Percentiles rank a stretch among this genome's conserved stretches.
Conservation (phyloP, 35 echinoderm and acorn worm species). For the Heliocidaris erythrogramma region DNA sequence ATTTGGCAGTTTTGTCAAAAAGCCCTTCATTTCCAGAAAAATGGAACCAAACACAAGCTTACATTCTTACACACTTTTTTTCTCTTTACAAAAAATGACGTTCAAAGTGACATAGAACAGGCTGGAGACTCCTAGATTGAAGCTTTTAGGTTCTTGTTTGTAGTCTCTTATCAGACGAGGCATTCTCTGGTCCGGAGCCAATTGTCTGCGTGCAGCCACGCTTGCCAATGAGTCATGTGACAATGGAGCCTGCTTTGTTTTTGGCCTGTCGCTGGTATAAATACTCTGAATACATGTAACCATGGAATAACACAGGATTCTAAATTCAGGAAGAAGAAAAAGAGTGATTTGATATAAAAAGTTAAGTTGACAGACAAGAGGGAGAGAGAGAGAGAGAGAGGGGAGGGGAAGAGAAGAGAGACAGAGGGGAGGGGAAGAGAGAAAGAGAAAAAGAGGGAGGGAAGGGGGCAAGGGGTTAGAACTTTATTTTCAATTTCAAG, state of each 20-base stretch:
- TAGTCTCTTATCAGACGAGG: not conserved
- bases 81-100: not conserved
- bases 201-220: constrained; percentile 16
- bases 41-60: no score
- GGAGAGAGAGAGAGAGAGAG: not conserved
- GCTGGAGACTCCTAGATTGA: not conserved
- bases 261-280: constrained; percentile 15
- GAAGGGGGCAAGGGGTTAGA: not conserved
- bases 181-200: not conserved
- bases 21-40: no score
- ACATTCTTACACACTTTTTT: not conserved
- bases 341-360: no score
- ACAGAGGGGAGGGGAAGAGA: not conserved
- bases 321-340: not conserved
- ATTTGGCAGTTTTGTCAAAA: no score
- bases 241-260: constrained; percentile 7
- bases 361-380: not conserved
- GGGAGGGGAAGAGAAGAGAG: not conserved
- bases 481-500: not conserved
- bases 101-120: not conserved
- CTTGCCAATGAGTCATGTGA: constrained; percentile 19
- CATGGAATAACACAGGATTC: not conserved
- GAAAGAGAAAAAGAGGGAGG: not conserved
- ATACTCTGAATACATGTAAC: not conserved
- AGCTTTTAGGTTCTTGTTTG: not conserved